Percentiles rank a stretch among this genome's conserved stretches.
phyloP scores from a whole-genome alignment of 2,888 invertebrate genomes.

The Meiosimyza decipiens region DNA sequence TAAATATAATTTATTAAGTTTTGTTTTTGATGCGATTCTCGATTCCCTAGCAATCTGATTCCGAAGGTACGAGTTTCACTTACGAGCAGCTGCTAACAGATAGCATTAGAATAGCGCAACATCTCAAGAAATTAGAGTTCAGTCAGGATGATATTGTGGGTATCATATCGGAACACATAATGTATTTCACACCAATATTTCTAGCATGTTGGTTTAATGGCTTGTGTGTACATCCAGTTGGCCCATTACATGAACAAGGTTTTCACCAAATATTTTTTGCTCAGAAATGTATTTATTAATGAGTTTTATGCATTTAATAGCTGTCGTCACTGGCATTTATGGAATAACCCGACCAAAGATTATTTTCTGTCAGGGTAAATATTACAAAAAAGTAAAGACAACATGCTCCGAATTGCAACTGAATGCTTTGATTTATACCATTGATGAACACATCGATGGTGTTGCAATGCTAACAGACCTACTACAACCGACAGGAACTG shows the following conservation, averaged over 20 bases:
- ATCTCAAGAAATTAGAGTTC: conserved; percentile 46
- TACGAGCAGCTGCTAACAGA: conserved; percentile 46
- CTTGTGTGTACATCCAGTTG: conserved; percentile 48
- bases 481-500: conserved; percentile 40
- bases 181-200: conserved; percentile 47
- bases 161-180: conserved; percentile 49
- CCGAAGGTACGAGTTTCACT: conserved; percentile 39
- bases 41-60: neutral
- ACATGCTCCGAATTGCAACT: conserved; percentile 45
- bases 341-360: conserved; percentile 47
- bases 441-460: conserved; percentile 45
- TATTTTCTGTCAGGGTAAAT: conserved; percentile 48
- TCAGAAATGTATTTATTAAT: neutral
- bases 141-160: conserved; percentile 51
- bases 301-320: conserved; percentile 30
- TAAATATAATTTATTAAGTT: neutral
- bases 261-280: neutral
- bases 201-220: conserved; percentile 18
- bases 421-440: conserved; percentile 45
- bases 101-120: conserved; percentile 50
- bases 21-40: neutral
- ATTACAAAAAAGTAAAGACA: conserved; percentile 44
- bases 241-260: conserved; percentile 50
- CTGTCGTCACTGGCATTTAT: conserved; percentile 35
- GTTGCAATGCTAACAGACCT: conserved; percentile 46